phyloP scores from a whole-genome alignment of 2,113 vertebrate species.

The Catharus fuscescens region DNA sequence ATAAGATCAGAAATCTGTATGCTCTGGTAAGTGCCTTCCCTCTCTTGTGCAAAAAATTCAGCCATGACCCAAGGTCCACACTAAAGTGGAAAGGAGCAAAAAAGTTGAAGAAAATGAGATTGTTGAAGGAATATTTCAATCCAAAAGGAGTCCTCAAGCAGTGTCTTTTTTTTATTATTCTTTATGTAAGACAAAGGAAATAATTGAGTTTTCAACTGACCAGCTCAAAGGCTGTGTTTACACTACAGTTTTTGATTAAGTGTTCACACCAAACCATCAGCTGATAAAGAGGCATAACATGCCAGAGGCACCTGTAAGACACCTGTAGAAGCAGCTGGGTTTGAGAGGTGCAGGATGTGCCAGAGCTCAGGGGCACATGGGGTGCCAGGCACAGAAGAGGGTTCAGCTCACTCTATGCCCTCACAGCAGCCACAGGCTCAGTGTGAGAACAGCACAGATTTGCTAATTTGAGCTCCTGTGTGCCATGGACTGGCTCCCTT shows the following conservation, averaged over 20 bases:
- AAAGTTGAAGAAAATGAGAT: background rate
- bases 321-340: background rate
- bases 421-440: background rate
- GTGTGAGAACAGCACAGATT: background rate
- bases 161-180: background rate
- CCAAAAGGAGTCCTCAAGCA: background rate
- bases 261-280: background rate
- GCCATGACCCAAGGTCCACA: background rate
- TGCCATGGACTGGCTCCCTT: background rate
- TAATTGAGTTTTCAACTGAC: background rate
- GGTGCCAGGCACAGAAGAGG: background rate
- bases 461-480: background rate
- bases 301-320: background rate
- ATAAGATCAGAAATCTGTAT: background rate
- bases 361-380: background rate
- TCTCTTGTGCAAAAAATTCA: background rate
- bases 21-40: background rate
- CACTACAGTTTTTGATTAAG: background rate
- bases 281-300: background rate
- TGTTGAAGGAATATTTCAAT: background rate
- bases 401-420: background rate
- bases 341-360: background rate
- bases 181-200: background rate
- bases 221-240: background rate
- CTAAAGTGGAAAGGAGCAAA: background rate